These are phyloP conservation scores for Sphaeramia orbicularis DNA, from an alignment of 2,797 vertebrate species.

Conservation along the genomic window DNA sequence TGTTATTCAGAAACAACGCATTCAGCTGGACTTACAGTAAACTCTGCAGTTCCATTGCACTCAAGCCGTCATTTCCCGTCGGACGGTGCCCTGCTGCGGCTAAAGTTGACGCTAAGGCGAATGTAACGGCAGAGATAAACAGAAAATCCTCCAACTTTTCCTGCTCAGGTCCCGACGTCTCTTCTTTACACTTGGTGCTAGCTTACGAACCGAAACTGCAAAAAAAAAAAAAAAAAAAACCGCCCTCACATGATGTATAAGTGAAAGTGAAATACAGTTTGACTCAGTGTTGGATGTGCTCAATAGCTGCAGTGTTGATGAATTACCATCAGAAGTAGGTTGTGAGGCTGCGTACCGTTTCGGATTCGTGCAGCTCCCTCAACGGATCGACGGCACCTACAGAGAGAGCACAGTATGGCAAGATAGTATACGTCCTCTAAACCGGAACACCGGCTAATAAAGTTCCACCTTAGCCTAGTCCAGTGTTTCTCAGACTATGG, in stretches of 20 bases:
- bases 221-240: not conserved
- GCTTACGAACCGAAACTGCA: not conserved
- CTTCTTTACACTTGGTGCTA: slow-evolving; percentile 40
- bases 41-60: slow-evolving; percentile 28
- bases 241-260: not conserved
- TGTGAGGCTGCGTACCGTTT: slow-evolving; percentile 52
- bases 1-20: not conserved
- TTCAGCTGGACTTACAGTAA: slow-evolving; percentile 52
- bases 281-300: not conserved
- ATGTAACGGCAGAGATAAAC: not conserved
- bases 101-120: slow-evolving; percentile 19
- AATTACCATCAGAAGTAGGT: not conserved
- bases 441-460: not conserved
- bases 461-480: not conserved
- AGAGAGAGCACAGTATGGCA: not conserved
- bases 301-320: slow-evolving; percentile 13
- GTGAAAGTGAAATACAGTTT: not conserved
- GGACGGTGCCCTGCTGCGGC: slow-evolving; percentile 21
- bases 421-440: slow-evolving; percentile 30
- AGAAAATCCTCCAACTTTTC: slow-evolving; percentile 28
- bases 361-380: slow-evolving; percentile 27
- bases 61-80: slow-evolving; percentile 27
- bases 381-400: slow-evolving; percentile 8
- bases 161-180: slow-evolving; percentile 56
- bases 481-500: too few species aligned